Conservation (phyloP, 1,140 invertebrate species). For the Copidosoma floridanum region DNA sequence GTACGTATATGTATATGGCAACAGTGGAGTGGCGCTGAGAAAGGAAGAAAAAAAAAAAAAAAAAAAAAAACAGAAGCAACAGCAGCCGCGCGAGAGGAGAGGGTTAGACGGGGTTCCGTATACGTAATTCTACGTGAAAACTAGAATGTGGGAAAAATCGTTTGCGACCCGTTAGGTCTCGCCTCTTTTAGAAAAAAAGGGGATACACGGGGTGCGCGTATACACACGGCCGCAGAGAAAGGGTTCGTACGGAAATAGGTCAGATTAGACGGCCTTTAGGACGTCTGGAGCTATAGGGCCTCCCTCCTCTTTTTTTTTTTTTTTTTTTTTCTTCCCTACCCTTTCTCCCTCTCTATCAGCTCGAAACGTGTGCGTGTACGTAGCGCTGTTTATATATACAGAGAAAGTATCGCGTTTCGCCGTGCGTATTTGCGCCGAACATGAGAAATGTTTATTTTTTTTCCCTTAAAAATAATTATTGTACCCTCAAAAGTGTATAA, state of each 20-base stretch:
- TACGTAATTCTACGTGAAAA: conserved; percentile 22
- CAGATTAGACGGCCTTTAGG: conserved; percentile 17
- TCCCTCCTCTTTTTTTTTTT: not conserved
- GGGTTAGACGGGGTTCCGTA: conserved; percentile 3
- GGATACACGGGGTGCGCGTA: not conserved
- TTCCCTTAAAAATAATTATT: too few relatives aligned
- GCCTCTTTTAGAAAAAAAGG: not conserved
- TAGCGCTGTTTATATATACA: not conserved
- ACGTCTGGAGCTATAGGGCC: conserved; percentile 15
- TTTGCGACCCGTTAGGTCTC: conserved; percentile 29
- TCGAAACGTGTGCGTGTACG: too few relatives aligned
- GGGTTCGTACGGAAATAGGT: conserved; percentile 26
- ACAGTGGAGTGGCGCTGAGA: not conserved
- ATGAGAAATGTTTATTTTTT: too few relatives aligned
- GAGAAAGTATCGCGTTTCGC: conserved; percentile 22
- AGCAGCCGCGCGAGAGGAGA: too few relatives aligned
- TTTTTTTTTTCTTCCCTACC: too few relatives aligned
- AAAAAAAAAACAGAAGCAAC: too few relatives aligned
- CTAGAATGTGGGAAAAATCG: conserved; percentile 34
- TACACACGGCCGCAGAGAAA: too few relatives aligned
- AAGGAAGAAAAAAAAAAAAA: not conserved
- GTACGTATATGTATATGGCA: too few relatives aligned
- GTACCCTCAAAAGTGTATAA: too few relatives aligned
- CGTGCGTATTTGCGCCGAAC: conserved; percentile 14
- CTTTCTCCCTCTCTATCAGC: too few relatives aligned